Evolutionary conservation across 2,113 vertebrate genomes (phyloP), one percentile per base, ranked within the genome.

Genomic region (Aviceda subcristata): DNA sequence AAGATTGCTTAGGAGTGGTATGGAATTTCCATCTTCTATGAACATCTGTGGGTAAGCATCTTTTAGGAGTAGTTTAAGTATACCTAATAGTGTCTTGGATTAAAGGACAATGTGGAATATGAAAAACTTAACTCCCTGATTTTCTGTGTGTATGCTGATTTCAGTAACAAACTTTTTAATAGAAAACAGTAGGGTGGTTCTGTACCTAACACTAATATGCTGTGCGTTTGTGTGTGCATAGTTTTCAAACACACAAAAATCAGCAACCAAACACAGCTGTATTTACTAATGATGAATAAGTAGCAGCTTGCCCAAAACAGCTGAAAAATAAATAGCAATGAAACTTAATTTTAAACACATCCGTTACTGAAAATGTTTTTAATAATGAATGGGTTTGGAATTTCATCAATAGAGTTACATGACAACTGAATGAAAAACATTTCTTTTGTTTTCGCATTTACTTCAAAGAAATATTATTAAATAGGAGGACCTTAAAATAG

Each of bases 221-320:
- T 79, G 12, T 73, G 51, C 62, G 63, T 76, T 34, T 86, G 34
- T 50, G 23, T 73, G 43, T 39, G 41, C 84, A 24, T 50, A 51
- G n/a, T 93, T 91, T 90, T 55, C 46, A 78, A 94, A 78, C 39
- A 74, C 43, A 75, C 23, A 79, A 50, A 94, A 92, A 72, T 88
- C 60, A 34, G 46, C 55, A 86, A 13, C 14, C 27, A 94, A 95
- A 91, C 76, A 89, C 79, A 97, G 72, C 86, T 93, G 79, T 86
- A 86, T 93, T 95, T 92, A 92, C 63, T 81, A 78, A 51, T 34
- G 64, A 43, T 64, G 64, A 79, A 77, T 89, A 86, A 94, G 84
- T 51, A 93, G 60, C 56, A 89, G 56, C 60, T 92, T 96, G 69
- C 48, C 76, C 53, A 48, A 94, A 94, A 82, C 32, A 88, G 80